A percentile compares a stretch with the other conserved stretches of the same genome.
These are phyloP conservation scores for Calyptomena viridis DNA, from an alignment of 2,113 vertebrate species.

Conservation along the genomic window DNA sequence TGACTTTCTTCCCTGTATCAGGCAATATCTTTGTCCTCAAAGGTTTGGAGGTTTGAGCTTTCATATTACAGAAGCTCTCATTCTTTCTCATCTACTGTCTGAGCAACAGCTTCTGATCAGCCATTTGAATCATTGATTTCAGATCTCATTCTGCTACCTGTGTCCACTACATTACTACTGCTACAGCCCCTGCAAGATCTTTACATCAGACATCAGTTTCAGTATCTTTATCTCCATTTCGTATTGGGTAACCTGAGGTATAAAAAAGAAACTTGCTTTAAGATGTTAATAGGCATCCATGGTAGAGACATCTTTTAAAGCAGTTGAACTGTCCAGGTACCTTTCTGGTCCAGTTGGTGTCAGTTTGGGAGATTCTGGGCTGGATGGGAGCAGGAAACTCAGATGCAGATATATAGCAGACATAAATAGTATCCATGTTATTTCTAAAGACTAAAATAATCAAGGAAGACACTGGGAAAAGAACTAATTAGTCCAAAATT, in stretches of 20 bases:
- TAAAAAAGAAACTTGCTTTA: neutral
- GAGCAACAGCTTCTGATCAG: neutral
- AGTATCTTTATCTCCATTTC: neutral
- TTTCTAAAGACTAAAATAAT: neutral
- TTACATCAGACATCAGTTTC: neutral
- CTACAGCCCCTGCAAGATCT: neutral
- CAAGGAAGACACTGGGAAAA: neutral
- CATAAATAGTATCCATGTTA: neutral
- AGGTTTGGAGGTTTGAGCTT: neutral
- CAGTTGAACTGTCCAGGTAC: neutral
- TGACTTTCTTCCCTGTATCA: neutral
- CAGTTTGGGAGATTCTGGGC: neutral
- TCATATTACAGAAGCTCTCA: neutral
- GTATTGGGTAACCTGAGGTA: neutral
- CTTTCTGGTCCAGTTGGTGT: neutral
- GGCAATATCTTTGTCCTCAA: neutral
- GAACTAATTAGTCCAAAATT: neutral
- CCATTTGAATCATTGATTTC: neutral
- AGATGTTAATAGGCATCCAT: neutral
- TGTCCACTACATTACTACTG: neutral
- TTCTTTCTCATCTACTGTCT: neutral
- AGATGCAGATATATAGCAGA: neutral
- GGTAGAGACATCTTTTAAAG: neutral
- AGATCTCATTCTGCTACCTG: neutral
- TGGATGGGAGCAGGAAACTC: neutral